These are phyloP conservation scores for Whitmania pigra DNA, from an alignment of 1,140 invertebrate genomes.

Conservation along the genomic window DNA sequence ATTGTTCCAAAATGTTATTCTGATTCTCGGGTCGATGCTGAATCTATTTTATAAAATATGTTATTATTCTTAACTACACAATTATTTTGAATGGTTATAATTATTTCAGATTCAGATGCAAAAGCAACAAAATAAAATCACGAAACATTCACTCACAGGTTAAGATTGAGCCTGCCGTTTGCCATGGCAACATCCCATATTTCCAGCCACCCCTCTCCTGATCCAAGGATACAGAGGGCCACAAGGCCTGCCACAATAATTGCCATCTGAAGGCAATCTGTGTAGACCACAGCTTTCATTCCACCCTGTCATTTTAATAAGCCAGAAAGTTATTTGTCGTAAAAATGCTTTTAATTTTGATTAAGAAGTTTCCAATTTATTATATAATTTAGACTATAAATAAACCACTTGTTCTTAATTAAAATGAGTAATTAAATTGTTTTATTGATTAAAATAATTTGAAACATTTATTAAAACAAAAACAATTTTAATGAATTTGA, in stretches of 20 bases:
- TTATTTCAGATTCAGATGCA: too few relatives aligned
- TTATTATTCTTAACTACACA: neutral
- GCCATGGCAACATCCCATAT: slow-evolving; percentile 4
- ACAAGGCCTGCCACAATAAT: slow-evolving; percentile 7
- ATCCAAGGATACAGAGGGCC: neutral
- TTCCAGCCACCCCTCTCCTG: neutral
- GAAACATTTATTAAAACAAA: too few relatives aligned
- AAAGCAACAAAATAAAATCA: neutral
- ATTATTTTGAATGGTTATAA: neutral
- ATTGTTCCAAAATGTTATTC: slow-evolving; percentile 11
- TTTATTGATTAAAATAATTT: too few relatives aligned
- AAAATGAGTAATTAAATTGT: too few relatives aligned
- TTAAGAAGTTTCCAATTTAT: too few relatives aligned
- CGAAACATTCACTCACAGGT: neutral
- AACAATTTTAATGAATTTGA: too few relatives aligned
- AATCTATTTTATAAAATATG: neutral
- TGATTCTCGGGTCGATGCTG: slow-evolving; percentile 1
- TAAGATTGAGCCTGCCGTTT: neutral
- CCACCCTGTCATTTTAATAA: slow-evolving; percentile 6
- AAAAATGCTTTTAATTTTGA: neutral
- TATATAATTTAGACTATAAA: too few relatives aligned
- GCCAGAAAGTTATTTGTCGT: neutral
- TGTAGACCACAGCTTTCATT: slow-evolving; percentile 17
- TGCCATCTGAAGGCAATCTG: slow-evolving; percentile 13
- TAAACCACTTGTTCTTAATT: too few relatives aligned